Conservation (phyloP, 1,140 invertebrate genomes). For the Drosophila parabipectinata region DNA sequence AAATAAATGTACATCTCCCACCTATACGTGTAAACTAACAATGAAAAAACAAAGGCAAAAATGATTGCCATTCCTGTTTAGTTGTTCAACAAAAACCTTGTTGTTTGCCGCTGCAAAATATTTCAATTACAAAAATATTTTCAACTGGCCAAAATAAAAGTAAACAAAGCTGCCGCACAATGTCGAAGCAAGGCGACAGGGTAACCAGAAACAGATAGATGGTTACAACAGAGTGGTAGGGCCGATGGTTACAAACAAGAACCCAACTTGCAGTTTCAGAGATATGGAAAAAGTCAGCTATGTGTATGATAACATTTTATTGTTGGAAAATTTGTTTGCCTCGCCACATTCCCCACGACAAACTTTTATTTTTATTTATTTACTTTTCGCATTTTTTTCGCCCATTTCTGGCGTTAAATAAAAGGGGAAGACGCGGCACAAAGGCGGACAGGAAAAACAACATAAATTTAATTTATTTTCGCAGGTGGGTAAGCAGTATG, state of each 20-base stretch:
- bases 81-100: conserved; percentile 44
- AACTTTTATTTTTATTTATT: conserved; percentile 54
- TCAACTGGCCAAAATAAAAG: conserved; percentile 38
- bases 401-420: conserved; percentile 47
- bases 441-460: conserved; percentile 62
- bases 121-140: conserved; percentile 73
- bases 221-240: background rate
- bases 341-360: conserved; percentile 43
- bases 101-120: conserved; percentile 51
- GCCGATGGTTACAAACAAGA: conserved; percentile 6
- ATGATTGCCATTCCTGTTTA: conserved; percentile 42
- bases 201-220: conserved; percentile 6
- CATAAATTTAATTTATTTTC: conserved; percentile 81
- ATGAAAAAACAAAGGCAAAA: conserved; percentile 32
- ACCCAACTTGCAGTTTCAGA: conserved; percentile 22
- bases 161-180: background rate
- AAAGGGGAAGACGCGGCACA: conserved; percentile 39
- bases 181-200: conserved; percentile 22
- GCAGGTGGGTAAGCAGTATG: conserved; percentile 55
- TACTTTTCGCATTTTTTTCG: conserved; percentile 32
- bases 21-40: conserved; percentile 6
- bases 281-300: conserved; percentile 56
- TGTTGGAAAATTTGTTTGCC: conserved; percentile 67
- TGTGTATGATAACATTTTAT: conserved; percentile 74
- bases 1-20: background rate